Conservation (phyloP, 2,113 vertebrate genomes). For the Nerophis ophidion region DNA sequence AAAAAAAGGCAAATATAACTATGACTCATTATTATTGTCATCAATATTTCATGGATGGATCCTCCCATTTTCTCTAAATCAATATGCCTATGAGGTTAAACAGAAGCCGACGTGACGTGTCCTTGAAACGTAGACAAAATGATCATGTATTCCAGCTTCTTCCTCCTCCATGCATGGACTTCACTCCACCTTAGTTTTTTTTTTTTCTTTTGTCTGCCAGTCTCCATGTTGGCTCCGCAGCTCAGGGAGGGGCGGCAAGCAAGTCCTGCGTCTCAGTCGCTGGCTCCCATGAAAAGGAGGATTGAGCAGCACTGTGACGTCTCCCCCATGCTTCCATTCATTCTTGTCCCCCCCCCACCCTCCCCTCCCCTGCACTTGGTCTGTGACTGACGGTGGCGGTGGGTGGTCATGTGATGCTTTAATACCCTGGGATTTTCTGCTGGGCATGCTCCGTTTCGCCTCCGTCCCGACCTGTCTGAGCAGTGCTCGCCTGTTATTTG, state of each 20-base stretch:
- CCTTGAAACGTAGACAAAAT: too few species aligned
- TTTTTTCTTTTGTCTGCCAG: constrained; percentile 21
- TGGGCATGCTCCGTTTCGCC: constrained; percentile 51
- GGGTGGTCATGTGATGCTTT: constrained; percentile 59
- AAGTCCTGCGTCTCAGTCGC: constrained; percentile 5
- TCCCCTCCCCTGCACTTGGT: constrained; percentile 22
- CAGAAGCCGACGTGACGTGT: too few species aligned
- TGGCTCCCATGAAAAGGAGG: constrained; percentile 15
- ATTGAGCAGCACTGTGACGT: constrained; percentile 33
- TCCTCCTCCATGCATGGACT: not conserved
- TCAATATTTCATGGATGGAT: too few species aligned
- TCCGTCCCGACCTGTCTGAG: constrained; percentile 38
- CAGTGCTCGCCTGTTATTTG: constrained; percentile 55
- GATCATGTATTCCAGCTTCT: not conserved
- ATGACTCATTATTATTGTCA: too few species aligned
- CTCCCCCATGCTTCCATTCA: constrained; percentile 21
- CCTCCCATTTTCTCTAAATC: too few species aligned
- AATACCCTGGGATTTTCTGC: constrained; percentile 66
- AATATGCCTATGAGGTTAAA: too few species aligned
- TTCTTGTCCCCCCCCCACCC: constrained; percentile 1
- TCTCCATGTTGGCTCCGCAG: constrained; percentile 6
- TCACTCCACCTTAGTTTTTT: not conserved
- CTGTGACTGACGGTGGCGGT: constrained; percentile 42
- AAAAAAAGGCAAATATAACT: too few species aligned
- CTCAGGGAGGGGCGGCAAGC: constrained; percentile 24